These are phyloP conservation scores for Zaprionus lachaisei DNA, from an alignment of 1,140 invertebrate species.

Conservation along the genomic window DNA sequence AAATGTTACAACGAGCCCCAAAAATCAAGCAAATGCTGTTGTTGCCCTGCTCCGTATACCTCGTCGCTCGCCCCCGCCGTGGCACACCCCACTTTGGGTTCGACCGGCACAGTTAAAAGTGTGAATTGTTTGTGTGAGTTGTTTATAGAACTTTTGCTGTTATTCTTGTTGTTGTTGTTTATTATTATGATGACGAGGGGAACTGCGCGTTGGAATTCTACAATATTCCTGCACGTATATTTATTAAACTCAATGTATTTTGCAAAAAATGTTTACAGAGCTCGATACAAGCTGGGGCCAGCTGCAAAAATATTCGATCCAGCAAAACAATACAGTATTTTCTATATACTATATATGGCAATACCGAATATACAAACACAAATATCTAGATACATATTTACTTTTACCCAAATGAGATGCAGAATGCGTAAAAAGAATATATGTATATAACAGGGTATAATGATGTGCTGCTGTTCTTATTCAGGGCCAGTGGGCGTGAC, in stretches of 20 bases:
- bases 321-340: constrained; percentile 10
- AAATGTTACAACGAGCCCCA: constrained; percentile 17
- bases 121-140: constrained; percentile 47
- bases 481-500: constrained; percentile 60
- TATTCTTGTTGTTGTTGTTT: constrained; percentile 23
- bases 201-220: constrained; percentile 64
- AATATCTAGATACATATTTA: constrained; percentile 48
- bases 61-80: neutral
- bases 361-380: neutral
- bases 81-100: neutral
- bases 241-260: constrained; percentile 61
- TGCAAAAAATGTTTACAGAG: constrained; percentile 62
- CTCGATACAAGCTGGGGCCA: constrained; percentile 41
- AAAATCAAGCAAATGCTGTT: constrained; percentile 16
- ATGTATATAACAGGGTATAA: constrained; percentile 16
- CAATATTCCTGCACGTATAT: constrained; percentile 40
- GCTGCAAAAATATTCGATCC: constrained; percentile 63
- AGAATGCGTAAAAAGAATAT: constrained; percentile 47
- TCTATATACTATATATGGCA: neutral
- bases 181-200: constrained; percentile 29
- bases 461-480: constrained; percentile 34
- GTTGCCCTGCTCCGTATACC: constrained; percentile 7
- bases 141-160: constrained; percentile 36
- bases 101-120: constrained; percentile 30
- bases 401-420: constrained; percentile 36